A percentile compares a stretch with the other conserved stretches of the same genome.
These are phyloP conservation scores for Thunnus thynnus DNA, from an alignment of 2,113 vertebrate species.

Conservation along the genomic window DNA sequence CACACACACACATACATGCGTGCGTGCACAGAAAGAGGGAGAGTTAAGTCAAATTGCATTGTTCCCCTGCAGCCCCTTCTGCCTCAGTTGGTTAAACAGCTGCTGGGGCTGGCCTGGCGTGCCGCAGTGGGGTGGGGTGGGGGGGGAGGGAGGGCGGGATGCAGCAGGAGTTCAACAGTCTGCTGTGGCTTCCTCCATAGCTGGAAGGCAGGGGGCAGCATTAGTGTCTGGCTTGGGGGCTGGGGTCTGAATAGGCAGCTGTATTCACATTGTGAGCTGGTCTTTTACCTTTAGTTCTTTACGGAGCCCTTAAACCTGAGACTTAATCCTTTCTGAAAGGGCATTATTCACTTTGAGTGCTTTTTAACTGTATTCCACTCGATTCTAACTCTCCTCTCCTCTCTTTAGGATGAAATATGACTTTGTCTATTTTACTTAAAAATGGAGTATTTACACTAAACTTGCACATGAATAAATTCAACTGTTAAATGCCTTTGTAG, in stretches of 20 bases:
- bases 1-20: conserved; percentile 6
- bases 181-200: conserved; percentile 60
- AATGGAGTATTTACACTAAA: conserved; percentile 22
- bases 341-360: conserved; percentile 59
- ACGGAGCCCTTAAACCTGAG: conserved; percentile 61
- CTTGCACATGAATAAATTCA: background rate
- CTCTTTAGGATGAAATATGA: conserved; percentile 18
- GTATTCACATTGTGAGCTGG: conserved; percentile 71
- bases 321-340: conserved; percentile 62
- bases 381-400: background rate
- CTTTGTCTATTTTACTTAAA: background rate
- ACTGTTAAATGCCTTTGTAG: conserved; percentile 37
- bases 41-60: conserved; percentile 63
- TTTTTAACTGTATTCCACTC: conserved; percentile 58
- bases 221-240: conserved; percentile 49
- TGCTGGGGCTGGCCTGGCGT: conserved; percentile 58
- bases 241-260: conserved; percentile 76
- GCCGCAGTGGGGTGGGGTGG: conserved; percentile 51
- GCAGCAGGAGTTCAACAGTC: conserved; percentile 64
- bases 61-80: conserved; percentile 60
- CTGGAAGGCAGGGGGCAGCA: conserved; percentile 68
- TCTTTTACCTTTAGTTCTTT: conserved; percentile 66
- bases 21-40: conserved; percentile 14
- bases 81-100: conserved; percentile 77
- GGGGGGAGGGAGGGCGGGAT: conserved; percentile 1